These are phyloP conservation scores for Notothenia coriiceps DNA, from an alignment of 2,113 vertebrate species.

Conservation along the genomic window DNA sequence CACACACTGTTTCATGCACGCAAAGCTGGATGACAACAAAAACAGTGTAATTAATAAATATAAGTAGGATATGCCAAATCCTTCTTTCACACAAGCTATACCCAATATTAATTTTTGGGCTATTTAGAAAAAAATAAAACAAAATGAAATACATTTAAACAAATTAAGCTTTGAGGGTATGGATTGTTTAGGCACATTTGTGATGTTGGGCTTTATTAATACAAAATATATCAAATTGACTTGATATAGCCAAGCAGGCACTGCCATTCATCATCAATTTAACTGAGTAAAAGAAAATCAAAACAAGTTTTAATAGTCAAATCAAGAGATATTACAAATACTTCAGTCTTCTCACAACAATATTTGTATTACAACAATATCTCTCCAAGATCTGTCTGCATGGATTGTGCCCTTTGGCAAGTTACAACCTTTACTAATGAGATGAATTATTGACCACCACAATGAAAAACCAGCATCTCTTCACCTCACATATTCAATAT, in stretches of 20 bases:
- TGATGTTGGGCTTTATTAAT: not conserved
- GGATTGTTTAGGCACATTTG: not conserved
- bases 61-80: not conserved
- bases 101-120: not conserved
- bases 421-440: conserved; percentile 5
- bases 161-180: too few relatives aligned
- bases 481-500: not conserved
- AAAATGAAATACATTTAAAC: not conserved
- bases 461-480: not conserved
- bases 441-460: not conserved
- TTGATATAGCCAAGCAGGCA: not conserved
- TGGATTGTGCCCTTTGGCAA: not conserved
- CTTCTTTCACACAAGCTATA: not conserved
- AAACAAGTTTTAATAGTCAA: not conserved
- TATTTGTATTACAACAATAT: not conserved
- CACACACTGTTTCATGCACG: not conserved
- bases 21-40: conserved; percentile 12
- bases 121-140: not conserved
- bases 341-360: not conserved
- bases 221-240: not conserved
- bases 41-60: not conserved
- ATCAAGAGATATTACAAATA: not conserved
- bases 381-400: not conserved
- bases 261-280: not conserved
- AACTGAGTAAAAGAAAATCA: not conserved